Evolutionary conservation across 2,797 vertebrate genomes (phyloP), one percentile per base, ranked within the genome.

Genomic region (Gymnopithys bicolor): DNA sequence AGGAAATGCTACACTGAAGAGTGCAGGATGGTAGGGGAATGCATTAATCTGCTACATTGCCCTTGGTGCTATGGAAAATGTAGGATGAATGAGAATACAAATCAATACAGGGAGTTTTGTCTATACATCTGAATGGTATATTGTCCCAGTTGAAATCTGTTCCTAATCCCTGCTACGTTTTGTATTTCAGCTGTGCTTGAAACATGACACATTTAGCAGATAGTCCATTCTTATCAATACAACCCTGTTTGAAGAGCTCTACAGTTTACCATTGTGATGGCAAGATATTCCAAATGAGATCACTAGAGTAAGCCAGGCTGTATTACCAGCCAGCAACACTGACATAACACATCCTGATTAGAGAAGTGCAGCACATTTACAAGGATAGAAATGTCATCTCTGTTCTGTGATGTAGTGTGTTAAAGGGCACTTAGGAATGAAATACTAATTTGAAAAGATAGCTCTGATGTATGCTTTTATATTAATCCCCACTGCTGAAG

Each of bases 341-440:
- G 4, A 63, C 53, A 84, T 58, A 85, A 86, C 80, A 48, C 28
- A 35, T 51, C 69, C 73, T 79, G 90, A 95, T 95, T 94, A 89
- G 84, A 90, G 33, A 24, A 88, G 62, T 18, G 33, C 76, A 80
- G 80, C 83, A 86, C 71, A 48, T 48, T 92, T 64, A 56, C 80
- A 84, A 90, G 49, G 70, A 55, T 53, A 68, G 64, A 93, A 94
- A 93, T 95, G 80, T 87, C 89, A 83, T 80, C 41, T 63, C 73
- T 91, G 55, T 63, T 84, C 85, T 88, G 49, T 39, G 79, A 85
- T 80, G 70, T 73, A 90, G 75, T 51, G 39, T 74, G 48, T 70
- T 87, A 70, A 93, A 83, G 82, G 77, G 39, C 75, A 59, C 71
- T 92, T 68, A 59, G 53, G 55, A 86, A 80, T 32, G 39, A 93